A percentile compares a stretch with the other conserved stretches of the same genome.
phyloP scores from a whole-genome alignment of 2,888 invertebrate genomes.

The Polyommatus iphigenia region DNA sequence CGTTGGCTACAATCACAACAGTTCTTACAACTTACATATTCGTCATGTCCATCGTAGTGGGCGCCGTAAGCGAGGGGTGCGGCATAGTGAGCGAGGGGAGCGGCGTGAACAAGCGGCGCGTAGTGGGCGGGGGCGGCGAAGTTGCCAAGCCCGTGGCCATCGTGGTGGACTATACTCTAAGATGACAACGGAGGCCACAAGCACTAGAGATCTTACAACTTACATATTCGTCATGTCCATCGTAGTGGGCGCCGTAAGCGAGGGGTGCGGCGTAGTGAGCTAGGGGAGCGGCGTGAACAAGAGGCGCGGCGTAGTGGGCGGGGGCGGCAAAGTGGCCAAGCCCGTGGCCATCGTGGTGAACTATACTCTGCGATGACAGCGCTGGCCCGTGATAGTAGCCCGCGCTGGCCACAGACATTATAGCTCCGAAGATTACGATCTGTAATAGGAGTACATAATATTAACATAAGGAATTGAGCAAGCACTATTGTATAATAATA shows the following conservation, averaged over 20 bases:
- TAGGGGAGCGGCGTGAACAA: constrained; percentile 47
- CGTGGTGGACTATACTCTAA: constrained; percentile 64
- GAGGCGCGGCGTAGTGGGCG: constrained; percentile 49
- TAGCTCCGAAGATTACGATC: constrained; percentile 67
- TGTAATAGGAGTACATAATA: constrained; percentile 42
- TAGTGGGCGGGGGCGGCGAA: constrained; percentile 52
- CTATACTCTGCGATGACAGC: constrained; percentile 65
- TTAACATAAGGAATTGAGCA: background rate
- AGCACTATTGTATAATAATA: background rate
- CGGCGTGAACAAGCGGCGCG: constrained; percentile 49
- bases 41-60: constrained; percentile 47
- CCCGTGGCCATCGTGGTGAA: constrained; percentile 56
- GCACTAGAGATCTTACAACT: constrained; percentile 24
- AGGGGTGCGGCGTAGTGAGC: constrained; percentile 44
- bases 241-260: constrained; percentile 46
- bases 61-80: constrained; percentile 44
- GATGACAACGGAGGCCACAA: constrained; percentile 55
- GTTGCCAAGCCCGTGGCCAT: constrained; percentile 51
- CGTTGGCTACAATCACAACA: background rate
- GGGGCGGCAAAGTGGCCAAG: constrained; percentile 55
- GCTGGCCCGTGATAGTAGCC: constrained; percentile 60
- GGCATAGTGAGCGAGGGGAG: constrained; percentile 44
- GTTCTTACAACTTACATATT: constrained; percentile 43
- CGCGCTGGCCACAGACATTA: constrained; percentile 70
- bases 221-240: constrained; percentile 47